Evolutionary conservation across 1,140 invertebrate genomes (phyloP).

Genomic region (Pteromalus puparum): DNA sequence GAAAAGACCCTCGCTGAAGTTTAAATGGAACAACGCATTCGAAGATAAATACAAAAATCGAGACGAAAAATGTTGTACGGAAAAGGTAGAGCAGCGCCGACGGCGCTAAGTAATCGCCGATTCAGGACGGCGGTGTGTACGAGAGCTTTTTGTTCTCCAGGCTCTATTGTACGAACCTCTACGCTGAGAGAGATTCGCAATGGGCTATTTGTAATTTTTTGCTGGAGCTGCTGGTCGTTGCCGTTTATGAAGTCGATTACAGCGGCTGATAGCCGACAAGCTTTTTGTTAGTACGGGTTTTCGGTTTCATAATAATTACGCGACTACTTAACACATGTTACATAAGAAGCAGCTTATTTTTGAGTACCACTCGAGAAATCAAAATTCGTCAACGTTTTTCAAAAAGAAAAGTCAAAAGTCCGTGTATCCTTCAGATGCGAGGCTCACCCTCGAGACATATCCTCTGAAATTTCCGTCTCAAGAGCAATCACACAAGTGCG

Average conservation of each 20-base stretch:
- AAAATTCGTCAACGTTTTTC: background rate
- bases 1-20: conserved; percentile 20
- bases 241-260: background rate
- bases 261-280: background rate
- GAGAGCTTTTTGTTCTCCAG: conserved; percentile 3
- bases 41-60: conserved; percentile 43
- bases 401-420: background rate
- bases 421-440: background rate
- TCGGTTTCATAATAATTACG: background rate
- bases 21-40: conserved; percentile 43
- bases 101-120: conserved; percentile 17
- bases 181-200: background rate
- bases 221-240: background rate
- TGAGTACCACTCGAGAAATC: background rate
- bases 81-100: background rate
- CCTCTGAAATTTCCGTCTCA: no score
- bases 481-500: no score
- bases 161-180: background rate
- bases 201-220: conserved; percentile 14
- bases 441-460: no score
- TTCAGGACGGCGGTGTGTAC: background rate
- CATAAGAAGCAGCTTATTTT: no score
- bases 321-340: no score
- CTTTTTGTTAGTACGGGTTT: background rate
- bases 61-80: background rate